Percentiles rank a stretch among this genome's conserved stretches.
Conservation (phyloP, 2,888 invertebrate genomes). For the Plagiodera versicolora region DNA sequence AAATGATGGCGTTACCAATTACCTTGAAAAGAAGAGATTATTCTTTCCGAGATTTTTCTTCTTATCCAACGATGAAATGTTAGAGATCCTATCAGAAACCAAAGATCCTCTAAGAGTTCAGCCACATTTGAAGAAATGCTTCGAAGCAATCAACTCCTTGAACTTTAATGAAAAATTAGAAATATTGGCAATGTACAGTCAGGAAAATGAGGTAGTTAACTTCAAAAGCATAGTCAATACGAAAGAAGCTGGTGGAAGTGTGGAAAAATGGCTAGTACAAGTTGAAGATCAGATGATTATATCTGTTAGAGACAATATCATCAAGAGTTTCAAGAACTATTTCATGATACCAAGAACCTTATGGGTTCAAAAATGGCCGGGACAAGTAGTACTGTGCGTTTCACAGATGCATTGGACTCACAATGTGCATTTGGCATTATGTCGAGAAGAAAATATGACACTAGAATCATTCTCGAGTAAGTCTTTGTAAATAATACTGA, state of each 20-base stretch:
- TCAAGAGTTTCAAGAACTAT: conserved; percentile 68
- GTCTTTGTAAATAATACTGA: background rate
- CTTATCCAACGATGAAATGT: conserved; percentile 86
- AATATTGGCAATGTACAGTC: conserved; percentile 77
- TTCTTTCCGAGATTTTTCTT: conserved; percentile 88
- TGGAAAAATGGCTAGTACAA: conserved; percentile 79
- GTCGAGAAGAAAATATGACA: conserved; percentile 58
- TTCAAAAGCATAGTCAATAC: conserved; percentile 39
- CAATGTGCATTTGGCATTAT: conserved; percentile 72
- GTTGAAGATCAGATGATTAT: conserved; percentile 81
- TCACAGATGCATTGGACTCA: conserved; percentile 84
- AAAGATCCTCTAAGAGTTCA: conserved; percentile 83
- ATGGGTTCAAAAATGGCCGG: conserved; percentile 60
- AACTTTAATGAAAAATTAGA: conserved; percentile 71
- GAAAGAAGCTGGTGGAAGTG: conserved; percentile 74
- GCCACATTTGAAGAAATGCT: conserved; percentile 85
- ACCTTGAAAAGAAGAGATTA: conserved; percentile 81
- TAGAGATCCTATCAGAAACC: conserved; percentile 88
- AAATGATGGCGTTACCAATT: conserved; percentile 79
- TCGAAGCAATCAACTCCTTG: conserved; percentile 79
- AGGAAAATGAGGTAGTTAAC: conserved; percentile 72
- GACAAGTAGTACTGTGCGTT: conserved; percentile 76
- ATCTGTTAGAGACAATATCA: conserved; percentile 70
- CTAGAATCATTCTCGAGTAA: conserved; percentile 58
- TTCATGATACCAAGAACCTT: conserved; percentile 60